Conservation (phyloP, 2,888 invertebrate species). For the Pycnomerus fuliginosus region DNA sequence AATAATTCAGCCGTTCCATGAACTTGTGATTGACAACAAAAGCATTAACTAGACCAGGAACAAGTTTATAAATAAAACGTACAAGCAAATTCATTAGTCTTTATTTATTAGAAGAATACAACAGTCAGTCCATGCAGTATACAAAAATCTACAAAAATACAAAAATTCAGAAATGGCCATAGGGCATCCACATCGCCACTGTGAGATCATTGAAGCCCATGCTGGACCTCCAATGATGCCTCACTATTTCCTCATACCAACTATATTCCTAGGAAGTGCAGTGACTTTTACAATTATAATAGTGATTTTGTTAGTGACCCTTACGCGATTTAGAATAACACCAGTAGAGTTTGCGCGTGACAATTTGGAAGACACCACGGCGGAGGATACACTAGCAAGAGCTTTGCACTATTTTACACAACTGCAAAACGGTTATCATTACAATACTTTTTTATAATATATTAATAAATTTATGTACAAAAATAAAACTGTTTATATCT, state of each 20-base stretch:
- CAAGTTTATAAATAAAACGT: slow-evolving; percentile 14
- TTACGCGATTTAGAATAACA: slow-evolving; percentile 36
- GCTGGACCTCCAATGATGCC: slow-evolving; percentile 28
- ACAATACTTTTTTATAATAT: slow-evolving; percentile 5
- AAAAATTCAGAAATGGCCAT: slow-evolving; percentile 6
- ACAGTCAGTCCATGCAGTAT: slow-evolving; percentile 7
- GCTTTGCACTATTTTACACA: slow-evolving; percentile 16
- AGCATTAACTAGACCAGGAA: slow-evolving; percentile 8
- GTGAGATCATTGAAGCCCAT: slow-evolving; percentile 30
- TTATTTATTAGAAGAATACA: slow-evolving; percentile 8
- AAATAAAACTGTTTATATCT: slow-evolving; percentile 18
- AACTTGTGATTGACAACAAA: slow-evolving; percentile 16
- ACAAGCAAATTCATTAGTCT: slow-evolving; percentile 4
- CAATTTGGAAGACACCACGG: slow-evolving; percentile 11
- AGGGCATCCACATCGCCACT: slow-evolving; percentile 25
- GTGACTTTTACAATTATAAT: slow-evolving; percentile 36
- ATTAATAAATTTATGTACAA: slow-evolving; percentile 19
- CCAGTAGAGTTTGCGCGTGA: slow-evolving; percentile 36
- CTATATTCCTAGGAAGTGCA: slow-evolving; percentile 33
- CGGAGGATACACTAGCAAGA: slow-evolving; percentile 17
- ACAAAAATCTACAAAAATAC: slow-evolving; percentile 6
- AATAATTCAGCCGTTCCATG: no score
- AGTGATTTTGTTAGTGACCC: slow-evolving; percentile 35
- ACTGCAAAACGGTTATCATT: slow-evolving; percentile 8
- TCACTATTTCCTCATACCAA: slow-evolving; percentile 24